phyloP scores from a whole-genome alignment of 2,888 invertebrate species.

The Diplazon laetatorius region DNA sequence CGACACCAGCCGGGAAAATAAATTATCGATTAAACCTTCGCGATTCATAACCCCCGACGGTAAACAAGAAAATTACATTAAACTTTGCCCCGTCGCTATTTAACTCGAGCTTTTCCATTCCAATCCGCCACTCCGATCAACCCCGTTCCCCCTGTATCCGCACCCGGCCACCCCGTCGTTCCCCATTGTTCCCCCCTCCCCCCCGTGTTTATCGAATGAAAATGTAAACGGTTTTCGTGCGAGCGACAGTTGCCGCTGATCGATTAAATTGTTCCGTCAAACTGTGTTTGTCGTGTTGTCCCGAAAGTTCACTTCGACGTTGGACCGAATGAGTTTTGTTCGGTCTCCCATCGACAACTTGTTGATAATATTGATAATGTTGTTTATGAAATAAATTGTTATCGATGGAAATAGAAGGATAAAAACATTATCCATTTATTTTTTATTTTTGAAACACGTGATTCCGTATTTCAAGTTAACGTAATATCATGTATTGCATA shows the following conservation, averaged over 20 bases:
- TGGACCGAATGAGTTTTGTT: slow-evolving; percentile 1
- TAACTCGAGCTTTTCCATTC: slow-evolving; percentile 35
- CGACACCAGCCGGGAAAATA: background rate
- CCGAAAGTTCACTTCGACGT: slow-evolving; percentile 32
- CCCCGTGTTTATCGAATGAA: slow-evolving; percentile 41
- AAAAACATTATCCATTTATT: no score
- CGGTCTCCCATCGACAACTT: background rate
- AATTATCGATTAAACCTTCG: slow-evolving; percentile 35
- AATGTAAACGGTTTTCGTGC: slow-evolving; percentile 50
- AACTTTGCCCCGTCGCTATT: slow-evolving; percentile 43
- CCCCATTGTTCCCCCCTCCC: background rate
- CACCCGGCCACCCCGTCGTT: background rate
- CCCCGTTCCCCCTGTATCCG: no score
- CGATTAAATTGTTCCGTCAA: slow-evolving; percentile 46
- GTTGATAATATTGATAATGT: background rate
- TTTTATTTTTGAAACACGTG: no score
- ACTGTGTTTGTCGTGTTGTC: slow-evolving; percentile 20
- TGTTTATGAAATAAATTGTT: background rate
- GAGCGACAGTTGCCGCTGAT: slow-evolving; percentile 39
- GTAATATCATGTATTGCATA: no score
- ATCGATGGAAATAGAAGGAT: background rate
- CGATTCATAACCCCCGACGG: slow-evolving; percentile 42
- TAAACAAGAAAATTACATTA: slow-evolving; percentile 54
- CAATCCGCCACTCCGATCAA: background rate
- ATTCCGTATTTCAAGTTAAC: no score